Evolutionary conservation across 1,140 invertebrate genomes (phyloP), one percentile per base, ranked within the genome.

Genomic region (Drosophila truncata): DNA sequence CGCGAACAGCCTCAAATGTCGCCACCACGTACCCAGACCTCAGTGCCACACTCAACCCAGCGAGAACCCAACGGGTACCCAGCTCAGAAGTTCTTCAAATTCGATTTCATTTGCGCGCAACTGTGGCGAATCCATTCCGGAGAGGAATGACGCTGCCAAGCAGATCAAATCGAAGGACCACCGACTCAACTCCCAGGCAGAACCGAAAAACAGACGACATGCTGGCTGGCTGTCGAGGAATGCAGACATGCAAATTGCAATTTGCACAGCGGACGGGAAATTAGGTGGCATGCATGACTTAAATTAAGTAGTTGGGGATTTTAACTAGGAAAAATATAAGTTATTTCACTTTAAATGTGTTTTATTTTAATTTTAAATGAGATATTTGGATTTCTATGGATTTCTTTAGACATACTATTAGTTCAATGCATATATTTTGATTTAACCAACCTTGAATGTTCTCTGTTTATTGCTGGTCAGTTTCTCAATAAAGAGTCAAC

Each of bases 161-260:
- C 75, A 54, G 67, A 78, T 78, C 66, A 60, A 78, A 78, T 78
- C 41, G 76, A 39, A 58, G 72, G 73, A 74, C 71, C 71, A 74
- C 47, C 63, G 62, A 25, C 62, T 49, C n/a, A 63, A 49, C 65
- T 66, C 2, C 16, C 33, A 63, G 29, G 44, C 73, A 66, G 52
- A 76, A 75, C 50, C 61, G 31, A 66, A 39, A 60, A 47, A 49
- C 58, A 63, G 58, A 71, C 76, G 64, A 78, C 42, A 77, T 67
- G 57, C 57, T 69, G 74, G 52, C 72, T 69, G 47, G 37, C 62
- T 14, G 14, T 23, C 16, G 44, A 52, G 73, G 46, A 42, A 66
- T 82, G 60, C 74, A 66, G 71, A 67, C 58, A 78, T 86, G 59
- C 54, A 64, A 80, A 86, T 87, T 47, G 85, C 67, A 78, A 87